These are phyloP conservation scores for Drosophila kohkoa DNA, from an alignment of 1,140 invertebrate species.

Conservation along the genomic window DNA sequence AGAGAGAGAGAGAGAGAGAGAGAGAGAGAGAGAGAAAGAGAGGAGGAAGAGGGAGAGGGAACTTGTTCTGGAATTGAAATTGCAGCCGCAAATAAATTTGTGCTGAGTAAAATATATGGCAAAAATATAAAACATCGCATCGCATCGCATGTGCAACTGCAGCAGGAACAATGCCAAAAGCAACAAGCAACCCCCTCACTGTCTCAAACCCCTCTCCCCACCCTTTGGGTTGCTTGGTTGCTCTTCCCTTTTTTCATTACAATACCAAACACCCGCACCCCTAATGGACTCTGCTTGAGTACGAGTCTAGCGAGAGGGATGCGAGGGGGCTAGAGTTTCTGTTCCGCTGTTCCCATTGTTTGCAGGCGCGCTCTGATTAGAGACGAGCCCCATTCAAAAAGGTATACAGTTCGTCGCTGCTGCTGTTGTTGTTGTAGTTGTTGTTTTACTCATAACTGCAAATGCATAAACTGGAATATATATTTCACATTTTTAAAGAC, in stretches of 20 bases:
- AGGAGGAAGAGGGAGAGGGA: background rate
- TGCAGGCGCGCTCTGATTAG: slow-evolving; percentile 80
- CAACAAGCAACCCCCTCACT: slow-evolving; percentile 61
- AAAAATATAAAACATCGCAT: slow-evolving; percentile 76
- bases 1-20: background rate
- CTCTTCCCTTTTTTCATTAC: slow-evolving; percentile 63
- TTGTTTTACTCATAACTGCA: slow-evolving; percentile 25
- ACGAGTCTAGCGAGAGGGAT: slow-evolving; percentile 7
- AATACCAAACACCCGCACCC: slow-evolving; percentile 34
- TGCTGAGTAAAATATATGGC: slow-evolving; percentile 76
- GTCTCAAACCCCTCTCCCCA: background rate
- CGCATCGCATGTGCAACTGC: slow-evolving; percentile 71
- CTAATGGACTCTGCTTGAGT: slow-evolving; percentile 28
- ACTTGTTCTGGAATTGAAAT: slow-evolving; percentile 67
- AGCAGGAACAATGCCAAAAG: slow-evolving; percentile 79
- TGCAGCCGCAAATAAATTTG: slow-evolving; percentile 82
- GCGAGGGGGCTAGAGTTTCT: slow-evolving; percentile 5
- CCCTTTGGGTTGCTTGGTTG: background rate
- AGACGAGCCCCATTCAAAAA: slow-evolving; percentile 61
- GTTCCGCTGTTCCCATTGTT: slow-evolving; percentile 63
- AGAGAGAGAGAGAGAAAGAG: too few relatives aligned
- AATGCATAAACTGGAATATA: slow-evolving; percentile 41
- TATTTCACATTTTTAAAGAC: slow-evolving; percentile 20
- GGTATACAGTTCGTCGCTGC: slow-evolving; percentile 33
- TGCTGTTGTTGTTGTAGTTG: slow-evolving; percentile 12